Base-by-base conservation (phyloP, 2,888 invertebrate species). In the Dugesia japonica region DNA sequence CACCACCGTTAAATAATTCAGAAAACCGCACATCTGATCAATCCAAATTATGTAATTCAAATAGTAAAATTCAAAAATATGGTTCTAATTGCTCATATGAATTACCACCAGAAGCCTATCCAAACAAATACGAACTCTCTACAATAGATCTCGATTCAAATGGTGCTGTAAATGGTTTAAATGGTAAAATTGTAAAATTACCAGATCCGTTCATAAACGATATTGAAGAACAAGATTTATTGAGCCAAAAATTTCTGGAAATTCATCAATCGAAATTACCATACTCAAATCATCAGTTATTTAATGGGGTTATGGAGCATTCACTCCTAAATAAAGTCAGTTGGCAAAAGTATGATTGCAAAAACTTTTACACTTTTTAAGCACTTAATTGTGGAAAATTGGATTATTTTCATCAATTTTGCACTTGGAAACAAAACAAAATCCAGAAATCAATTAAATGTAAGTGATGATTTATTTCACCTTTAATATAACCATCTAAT, bases 91-190 rank as follows among this genome's bases (percentile, higher is more conserved):
- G 56, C 56, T 56, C 56, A 56, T 56, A 56, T n/a, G 20, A 23
- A 56, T 56, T 56, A n/a, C 56, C 56, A 20, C 56, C 56, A 56
- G 56, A 56, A 56, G 56, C 56, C 56, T 56, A 56, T 56, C 56
- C 56, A 23, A 56, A 56, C 56, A 56, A 56, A 56, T 56, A 56
- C 56, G 56, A 56, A n/a, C 56, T n/a, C 7, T n/a, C 56, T n/a
- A 56, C 56, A 56, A 56, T 56, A 4, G 56, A 56, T 56, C 56
- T 56, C 56, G 56, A 56, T 23, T 56, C 56, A 1, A 56, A 23
- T n/a, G 56, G 56, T 56, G 56, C 56, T 1, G 56, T 56, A 13
- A 56, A 9, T n/a, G 23, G 20, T 13, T n/a, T 56, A n/a, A 56
- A 56, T 23, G 56, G 56, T 1, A 56, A 56, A 23, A 20, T 56